These are phyloP conservation scores for Andricus curvator DNA, from an alignment of 2,888 invertebrate species.

Conservation along the genomic window DNA sequence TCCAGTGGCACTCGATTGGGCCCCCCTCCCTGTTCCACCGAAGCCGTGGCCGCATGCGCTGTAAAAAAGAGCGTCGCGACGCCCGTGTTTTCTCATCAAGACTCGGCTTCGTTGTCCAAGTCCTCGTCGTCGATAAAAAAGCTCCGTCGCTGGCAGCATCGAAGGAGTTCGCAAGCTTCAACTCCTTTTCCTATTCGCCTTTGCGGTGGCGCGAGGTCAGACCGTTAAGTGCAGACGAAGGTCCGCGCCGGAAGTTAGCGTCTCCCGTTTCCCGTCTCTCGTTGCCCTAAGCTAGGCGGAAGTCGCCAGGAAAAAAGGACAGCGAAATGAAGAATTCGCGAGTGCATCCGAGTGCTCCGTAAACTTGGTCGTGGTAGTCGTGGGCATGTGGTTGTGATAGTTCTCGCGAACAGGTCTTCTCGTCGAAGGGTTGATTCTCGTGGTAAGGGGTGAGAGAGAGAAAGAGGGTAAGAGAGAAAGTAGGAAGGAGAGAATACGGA, in stretches of 20 bases:
- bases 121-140: conserved; percentile 72
- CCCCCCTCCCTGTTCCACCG: conserved; percentile 25
- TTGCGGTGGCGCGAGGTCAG: conserved; percentile 8
- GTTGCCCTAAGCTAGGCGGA: conserved; percentile 7
- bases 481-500: conserved; percentile 53
- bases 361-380: conserved; percentile 36
- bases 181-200: conserved; percentile 10
- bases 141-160: conserved; percentile 61
- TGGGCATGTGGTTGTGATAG: conserved; percentile 55
- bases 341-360: conserved; percentile 28
- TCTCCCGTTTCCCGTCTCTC: background rate
- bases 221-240: conserved; percentile 20
- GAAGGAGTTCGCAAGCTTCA: conserved; percentile 51
- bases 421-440: conserved; percentile 56
- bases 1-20: conserved; percentile 43
- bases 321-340: conserved; percentile 17
- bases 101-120: conserved; percentile 41
- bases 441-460: conserved; percentile 50
- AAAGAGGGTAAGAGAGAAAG: conserved; percentile 42
- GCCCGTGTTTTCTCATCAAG: conserved; percentile 12
- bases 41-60: conserved; percentile 70
- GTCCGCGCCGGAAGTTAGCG: conserved; percentile 17
- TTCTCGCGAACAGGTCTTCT: conserved; percentile 57
- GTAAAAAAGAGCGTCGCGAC: conserved; percentile 61
- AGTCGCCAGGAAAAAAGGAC: background rate